A percentile compares a stretch with the other conserved stretches of the same genome.
Conservation (phyloP, 2,113 vertebrate species). For the Pollimyrus isidori region DNA sequence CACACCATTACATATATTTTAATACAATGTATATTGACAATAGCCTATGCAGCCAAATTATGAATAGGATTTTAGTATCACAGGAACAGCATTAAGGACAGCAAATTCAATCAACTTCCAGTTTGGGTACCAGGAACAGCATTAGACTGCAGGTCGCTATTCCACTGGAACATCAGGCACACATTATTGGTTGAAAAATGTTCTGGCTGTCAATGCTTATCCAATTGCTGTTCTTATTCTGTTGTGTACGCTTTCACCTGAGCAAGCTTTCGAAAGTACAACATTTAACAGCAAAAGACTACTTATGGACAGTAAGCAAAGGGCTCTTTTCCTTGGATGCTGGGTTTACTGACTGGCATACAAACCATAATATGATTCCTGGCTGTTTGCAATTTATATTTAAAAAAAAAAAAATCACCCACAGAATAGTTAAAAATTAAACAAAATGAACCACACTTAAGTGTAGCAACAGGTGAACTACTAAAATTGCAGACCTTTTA, state of each 20-base stretch:
- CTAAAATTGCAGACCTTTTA: not conserved
- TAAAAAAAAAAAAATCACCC: not conserved
- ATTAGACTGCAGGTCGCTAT: not conserved
- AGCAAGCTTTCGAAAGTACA: slow-evolving; percentile 16
- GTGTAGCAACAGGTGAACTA: not conserved
- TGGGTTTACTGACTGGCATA: slow-evolving; percentile 39
- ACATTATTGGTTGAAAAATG: slow-evolving; percentile 24
- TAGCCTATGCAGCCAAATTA: not conserved
- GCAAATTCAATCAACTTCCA: slow-evolving; percentile 8
- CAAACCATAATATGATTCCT: not conserved
- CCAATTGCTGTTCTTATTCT: slow-evolving; percentile 38
- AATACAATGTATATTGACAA: too few species aligned
- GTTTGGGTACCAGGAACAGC: not conserved
- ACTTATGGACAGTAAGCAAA: slow-evolving; percentile 47
- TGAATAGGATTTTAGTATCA: not conserved
- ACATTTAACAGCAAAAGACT: slow-evolving; percentile 34
- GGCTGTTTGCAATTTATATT: not conserved
- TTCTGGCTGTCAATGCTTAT: slow-evolving; percentile 51
- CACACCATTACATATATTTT: not conserved
- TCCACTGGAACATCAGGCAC: not conserved
- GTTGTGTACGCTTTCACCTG: slow-evolving; percentile 32
- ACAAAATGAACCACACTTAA: too few species aligned
- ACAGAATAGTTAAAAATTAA: too few species aligned
- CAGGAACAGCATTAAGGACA: not conserved
- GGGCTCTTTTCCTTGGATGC: slow-evolving; percentile 37